phyloP scores from a whole-genome alignment of 1,140 invertebrate species.

The Drosophila tristis region DNA sequence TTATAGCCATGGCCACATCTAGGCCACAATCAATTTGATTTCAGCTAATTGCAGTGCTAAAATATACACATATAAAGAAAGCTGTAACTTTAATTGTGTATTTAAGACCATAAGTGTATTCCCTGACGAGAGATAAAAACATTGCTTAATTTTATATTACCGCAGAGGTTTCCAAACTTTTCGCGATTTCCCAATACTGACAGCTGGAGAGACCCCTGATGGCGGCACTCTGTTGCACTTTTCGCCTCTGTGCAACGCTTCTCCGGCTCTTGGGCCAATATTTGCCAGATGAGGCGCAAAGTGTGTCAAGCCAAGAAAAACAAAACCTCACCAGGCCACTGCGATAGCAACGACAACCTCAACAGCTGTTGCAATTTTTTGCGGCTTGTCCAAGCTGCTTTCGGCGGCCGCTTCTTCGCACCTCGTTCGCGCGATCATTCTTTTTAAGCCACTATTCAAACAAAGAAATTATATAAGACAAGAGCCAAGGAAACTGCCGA shows the following conservation, averaged over 20 bases:
- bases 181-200: conserved; percentile 16
- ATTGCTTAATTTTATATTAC: conserved; percentile 25
- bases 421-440: conserved; percentile 51
- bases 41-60: too few species aligned
- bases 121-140: conserved; percentile 13
- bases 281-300: conserved; percentile 47
- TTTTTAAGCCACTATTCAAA: conserved; percentile 35
- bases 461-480: conserved; percentile 42
- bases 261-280: conserved; percentile 47
- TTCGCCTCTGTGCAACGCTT: conserved; percentile 25
- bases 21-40: too few species aligned
- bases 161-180: conserved; percentile 23
- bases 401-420: conserved; percentile 39
- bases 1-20: too few species aligned
- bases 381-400: conserved; percentile 27
- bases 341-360: conserved; percentile 22
- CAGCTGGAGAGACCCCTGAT: conserved; percentile 26
- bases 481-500: conserved; percentile 60
- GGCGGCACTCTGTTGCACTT: conserved; percentile 43
- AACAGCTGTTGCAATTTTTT: conserved; percentile 58
- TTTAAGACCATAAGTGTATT: background rate
- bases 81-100: background rate
- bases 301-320: conserved; percentile 72
- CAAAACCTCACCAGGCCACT: conserved; percentile 41
- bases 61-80: too few species aligned